A percentile compares a stretch with the other conserved stretches of the same genome.
These are phyloP conservation scores for Myanophis thanlyinensis DNA, from an alignment of 2,113 vertebrate genomes.

Conservation along the genomic window DNA sequence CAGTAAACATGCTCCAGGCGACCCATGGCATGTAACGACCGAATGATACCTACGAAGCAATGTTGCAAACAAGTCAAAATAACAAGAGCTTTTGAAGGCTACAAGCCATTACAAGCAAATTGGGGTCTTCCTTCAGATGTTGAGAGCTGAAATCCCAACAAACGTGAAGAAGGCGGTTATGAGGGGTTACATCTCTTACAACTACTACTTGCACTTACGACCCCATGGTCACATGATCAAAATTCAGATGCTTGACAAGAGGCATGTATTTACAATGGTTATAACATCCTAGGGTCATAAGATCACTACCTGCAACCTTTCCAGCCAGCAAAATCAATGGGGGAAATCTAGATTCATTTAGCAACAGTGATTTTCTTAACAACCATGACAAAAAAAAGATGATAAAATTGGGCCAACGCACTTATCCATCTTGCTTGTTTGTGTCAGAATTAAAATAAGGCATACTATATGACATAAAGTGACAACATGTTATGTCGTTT, in stretches of 20 bases:
- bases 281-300: neutral
- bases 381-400: neutral
- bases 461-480: neutral
- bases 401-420: neutral
- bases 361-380: neutral
- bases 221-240: neutral
- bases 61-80: neutral
- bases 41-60: constrained; percentile 72
- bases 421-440: neutral
- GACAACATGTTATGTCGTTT: neutral
- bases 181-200: neutral
- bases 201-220: neutral
- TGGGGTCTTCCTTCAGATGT: neutral
- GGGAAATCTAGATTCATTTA: neutral
- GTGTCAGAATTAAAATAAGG: neutral
- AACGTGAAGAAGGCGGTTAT: neutral
- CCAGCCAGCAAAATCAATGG: neutral
- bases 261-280: neutral
- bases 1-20: constrained; percentile 80
- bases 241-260: neutral
- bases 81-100: neutral
- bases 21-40: constrained; percentile 75
- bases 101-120: neutral
- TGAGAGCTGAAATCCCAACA: neutral
- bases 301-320: neutral